Evolutionary conservation across 2,797 vertebrate genomes (phyloP), one percentile per base, ranked within the genome.

Genomic region (Lepilemur septentrionalis): DNA sequence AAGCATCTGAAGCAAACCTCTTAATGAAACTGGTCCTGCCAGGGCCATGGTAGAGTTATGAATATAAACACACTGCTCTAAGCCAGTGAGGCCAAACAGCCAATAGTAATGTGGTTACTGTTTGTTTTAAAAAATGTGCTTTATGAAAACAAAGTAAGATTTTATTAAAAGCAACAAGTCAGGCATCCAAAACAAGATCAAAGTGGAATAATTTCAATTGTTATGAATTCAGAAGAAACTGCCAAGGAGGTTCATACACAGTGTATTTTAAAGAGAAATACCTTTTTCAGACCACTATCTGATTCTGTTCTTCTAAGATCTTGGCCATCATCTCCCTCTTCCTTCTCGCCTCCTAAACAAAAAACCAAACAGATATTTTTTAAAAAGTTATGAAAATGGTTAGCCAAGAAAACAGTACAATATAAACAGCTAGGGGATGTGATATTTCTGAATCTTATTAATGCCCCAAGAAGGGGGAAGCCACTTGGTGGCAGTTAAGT

Each of bases 261-360:
- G 59, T 14, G 12, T 22, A 1, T 28, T 35, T n/a, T 32, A 41
- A 32, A 30, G 20, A 18, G 18, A 50, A 59, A 38, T 98, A 99
- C 99, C 99, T 99, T 99, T 98, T 99, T 99, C 70, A 99, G 98
- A 95, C 99, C 99, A 25, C 99, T 99, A 97, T 99, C 99, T 0
- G 99, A 99, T 93, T 99, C 99, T 0, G 99, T 99, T 97, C 99
- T 99, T 96, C 99, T 99, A 83, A 99, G 99, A 95, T 99, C 99
- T 91, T 99, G 99, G 2, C 98, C 91, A 28, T 99, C 99, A 0
- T 99, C 99, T 0, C 98, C 98, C 96, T 99, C 99, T 28, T 99
- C 99, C 98, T 99, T 99, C 4, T 99, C 99, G 90, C 99, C 99
- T 98, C 99, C 99, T 99, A 97, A 96, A 95, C 69, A 96, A 92